Conservation (phyloP, 2,888 invertebrate species). For the Mayetiola destructor region DNA sequence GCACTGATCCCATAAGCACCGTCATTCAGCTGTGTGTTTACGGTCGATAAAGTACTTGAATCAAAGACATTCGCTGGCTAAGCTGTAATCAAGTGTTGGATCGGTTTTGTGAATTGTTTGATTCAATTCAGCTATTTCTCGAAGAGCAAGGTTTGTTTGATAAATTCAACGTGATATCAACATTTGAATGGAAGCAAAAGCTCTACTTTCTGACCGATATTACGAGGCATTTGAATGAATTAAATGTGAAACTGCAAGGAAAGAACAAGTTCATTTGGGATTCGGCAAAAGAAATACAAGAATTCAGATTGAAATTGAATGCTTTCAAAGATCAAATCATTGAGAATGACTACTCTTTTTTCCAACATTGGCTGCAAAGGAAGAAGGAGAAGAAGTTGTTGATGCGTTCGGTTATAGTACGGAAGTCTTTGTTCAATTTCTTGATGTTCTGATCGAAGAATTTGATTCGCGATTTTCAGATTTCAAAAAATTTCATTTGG, state of each 20-base stretch:
- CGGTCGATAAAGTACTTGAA: too few relatives aligned
- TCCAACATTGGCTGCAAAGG: neutral
- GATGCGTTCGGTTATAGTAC: neutral
- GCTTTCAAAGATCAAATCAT: neutral
- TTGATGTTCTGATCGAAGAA: neutral
- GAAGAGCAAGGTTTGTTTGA: neutral
- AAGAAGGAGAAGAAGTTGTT: neutral
- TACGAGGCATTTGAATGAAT: slow-evolving; percentile 15
- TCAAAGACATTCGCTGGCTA: neutral
- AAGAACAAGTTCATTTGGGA: neutral
- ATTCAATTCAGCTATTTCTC: neutral
- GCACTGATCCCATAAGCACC: too few relatives aligned
- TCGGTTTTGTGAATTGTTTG: neutral
- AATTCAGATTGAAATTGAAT: neutral
- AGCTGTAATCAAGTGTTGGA: neutral
- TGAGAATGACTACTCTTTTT: neutral
- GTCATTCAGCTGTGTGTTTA: too few relatives aligned
- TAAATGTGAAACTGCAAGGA: slow-evolving; percentile 14
- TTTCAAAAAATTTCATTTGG: neutral
- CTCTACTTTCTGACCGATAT: slow-evolving; percentile 15
- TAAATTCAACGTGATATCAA: neutral
- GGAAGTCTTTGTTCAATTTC: neutral
- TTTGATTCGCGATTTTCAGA: neutral
- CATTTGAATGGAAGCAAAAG: neutral
- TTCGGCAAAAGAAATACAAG: neutral